Percentiles rank a stretch among this genome's conserved stretches.
phyloP scores from a whole-genome alignment of 2,888 invertebrate species.

The Cotesia congregata region DNA sequence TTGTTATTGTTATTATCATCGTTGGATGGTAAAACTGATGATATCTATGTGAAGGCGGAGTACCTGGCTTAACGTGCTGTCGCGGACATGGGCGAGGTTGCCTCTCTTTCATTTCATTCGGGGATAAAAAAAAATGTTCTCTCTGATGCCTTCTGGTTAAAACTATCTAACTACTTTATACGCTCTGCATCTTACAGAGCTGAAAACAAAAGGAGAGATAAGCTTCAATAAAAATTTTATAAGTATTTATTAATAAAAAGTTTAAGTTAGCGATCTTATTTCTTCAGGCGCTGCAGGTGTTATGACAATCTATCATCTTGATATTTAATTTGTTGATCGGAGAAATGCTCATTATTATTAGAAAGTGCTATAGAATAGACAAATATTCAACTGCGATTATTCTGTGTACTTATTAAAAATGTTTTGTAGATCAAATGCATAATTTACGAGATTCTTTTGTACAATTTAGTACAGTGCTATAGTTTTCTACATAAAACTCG shows the following conservation, averaged over 20 bases:
- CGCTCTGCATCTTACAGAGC: background rate
- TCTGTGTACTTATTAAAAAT: no score
- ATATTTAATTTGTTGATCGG: background rate
- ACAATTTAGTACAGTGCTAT: no score
- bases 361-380: no score
- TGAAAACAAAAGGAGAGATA: background rate
- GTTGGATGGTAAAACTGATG: constrained; percentile 52
- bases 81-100: constrained; percentile 62
- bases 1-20: constrained; percentile 62
- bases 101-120: constrained; percentile 25
- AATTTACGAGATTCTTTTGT: no score
- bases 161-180: background rate
- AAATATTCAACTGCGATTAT: no score
- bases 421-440: no score
- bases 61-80: constrained; percentile 62
- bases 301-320: background rate
- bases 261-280: background rate
- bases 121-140: background rate
- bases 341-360: no score
- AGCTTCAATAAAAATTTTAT: background rate
- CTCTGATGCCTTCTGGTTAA: constrained; percentile 13
- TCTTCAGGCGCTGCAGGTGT: constrained; percentile 7
- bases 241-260: background rate
- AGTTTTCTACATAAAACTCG: no score
- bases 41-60: constrained; percentile 61